Evolutionary conservation across 30 jellyfish, hydroid and myxozoan species (phyloP).

Genomic region (Calvadosia cruxmelitensis): DNA sequence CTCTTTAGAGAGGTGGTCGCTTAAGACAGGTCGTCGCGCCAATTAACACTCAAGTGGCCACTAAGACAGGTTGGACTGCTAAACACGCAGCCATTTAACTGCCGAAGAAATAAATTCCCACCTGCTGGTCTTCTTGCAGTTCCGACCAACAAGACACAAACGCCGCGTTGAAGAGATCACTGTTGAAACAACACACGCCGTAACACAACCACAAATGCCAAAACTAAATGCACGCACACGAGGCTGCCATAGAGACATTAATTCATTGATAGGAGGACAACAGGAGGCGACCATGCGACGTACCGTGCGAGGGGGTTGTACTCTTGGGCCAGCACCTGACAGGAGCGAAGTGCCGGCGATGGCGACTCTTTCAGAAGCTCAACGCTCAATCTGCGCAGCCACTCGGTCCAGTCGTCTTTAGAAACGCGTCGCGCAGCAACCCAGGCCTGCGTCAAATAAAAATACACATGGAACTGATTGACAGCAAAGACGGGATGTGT

Average conservation of each 20-base stretch:
- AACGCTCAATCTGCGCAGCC: conserved; percentile 83
- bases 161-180: conserved; percentile 95
- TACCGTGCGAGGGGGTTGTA: conserved; percentile 81
- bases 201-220: too few species aligned
- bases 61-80: too few species aligned
- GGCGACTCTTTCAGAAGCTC: conserved; percentile 88
- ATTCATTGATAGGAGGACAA: background rate
- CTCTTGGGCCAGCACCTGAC: conserved; percentile 80
- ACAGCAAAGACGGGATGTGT: too few species aligned
- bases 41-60: too few species aligned
- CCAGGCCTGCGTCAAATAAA: conserved; percentile 56
- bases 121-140: conserved; percentile 80
- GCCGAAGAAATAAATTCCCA: too few species aligned
- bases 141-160: conserved; percentile 97
- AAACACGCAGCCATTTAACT: too few species aligned
- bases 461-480: background rate
- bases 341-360: conserved; percentile 75
- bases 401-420: conserved; percentile 89
- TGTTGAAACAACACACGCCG: too few species aligned
- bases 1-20: too few species aligned
- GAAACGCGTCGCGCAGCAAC: conserved; percentile 72
- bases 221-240: too few species aligned
- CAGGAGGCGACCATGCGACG: background rate
- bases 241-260: too few species aligned
- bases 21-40: too few species aligned